A percentile compares a stretch with the other conserved stretches of the same genome.
These are phyloP conservation scores for Sapayoa aenigma DNA, from an alignment of 2,113 vertebrate genomes.

Conservation along the genomic window DNA sequence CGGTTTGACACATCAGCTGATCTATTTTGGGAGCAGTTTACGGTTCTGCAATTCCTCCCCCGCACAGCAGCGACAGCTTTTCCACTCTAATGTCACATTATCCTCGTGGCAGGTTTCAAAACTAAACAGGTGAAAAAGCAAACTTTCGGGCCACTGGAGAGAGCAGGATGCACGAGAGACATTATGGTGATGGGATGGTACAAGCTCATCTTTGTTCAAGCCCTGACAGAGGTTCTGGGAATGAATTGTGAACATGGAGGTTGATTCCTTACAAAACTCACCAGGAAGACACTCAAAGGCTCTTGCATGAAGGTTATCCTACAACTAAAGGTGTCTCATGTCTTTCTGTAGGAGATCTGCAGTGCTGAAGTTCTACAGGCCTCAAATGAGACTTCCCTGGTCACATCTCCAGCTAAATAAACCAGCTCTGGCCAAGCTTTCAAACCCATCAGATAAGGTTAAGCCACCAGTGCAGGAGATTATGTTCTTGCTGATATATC, in stretches of 20 bases:
- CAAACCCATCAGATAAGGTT: neutral
- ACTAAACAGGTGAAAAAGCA: constrained; percentile 69
- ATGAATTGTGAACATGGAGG: neutral
- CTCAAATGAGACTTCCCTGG: rapidly evolving
- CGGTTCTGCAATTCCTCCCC: constrained; percentile 60
- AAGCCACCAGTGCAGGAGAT: neutral
- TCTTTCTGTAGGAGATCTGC: neutral
- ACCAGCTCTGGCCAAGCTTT: neutral
- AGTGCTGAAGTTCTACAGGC: neutral
- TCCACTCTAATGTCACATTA: constrained; percentile 67
- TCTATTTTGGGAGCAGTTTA: constrained; percentile 71
- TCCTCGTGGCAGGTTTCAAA: constrained; percentile 50
- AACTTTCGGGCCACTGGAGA: constrained; percentile 1
- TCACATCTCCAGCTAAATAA: neutral
- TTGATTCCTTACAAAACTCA: neutral
- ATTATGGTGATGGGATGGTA: neutral
- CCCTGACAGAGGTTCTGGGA: neutral
- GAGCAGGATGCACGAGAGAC: neutral
- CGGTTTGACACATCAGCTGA: constrained; percentile 63
- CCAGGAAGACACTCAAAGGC: neutral
- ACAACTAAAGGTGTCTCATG: neutral
- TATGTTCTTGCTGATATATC: rapidly evolving
- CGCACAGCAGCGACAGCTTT: constrained; percentile 53
- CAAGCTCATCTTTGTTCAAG: neutral
- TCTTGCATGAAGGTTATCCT: neutral